Percentiles rank a stretch among this genome's conserved stretches.
Conservation (phyloP, 64 coral and sea anemone genomes). For the Stichodactyla helianthus region DNA sequence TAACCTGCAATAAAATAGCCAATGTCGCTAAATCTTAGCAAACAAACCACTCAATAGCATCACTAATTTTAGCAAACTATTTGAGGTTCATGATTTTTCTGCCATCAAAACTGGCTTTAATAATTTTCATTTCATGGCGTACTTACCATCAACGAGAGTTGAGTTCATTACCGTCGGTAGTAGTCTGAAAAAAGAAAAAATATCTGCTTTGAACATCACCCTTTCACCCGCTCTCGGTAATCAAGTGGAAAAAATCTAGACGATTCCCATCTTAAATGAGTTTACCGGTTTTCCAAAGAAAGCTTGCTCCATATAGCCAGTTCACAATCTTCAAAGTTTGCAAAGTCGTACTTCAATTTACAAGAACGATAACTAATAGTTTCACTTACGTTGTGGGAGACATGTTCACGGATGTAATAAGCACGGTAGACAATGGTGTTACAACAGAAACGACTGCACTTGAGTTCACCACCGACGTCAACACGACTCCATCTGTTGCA, state of each 20-base stretch:
- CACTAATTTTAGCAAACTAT: no score
- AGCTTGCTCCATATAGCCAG: no score
- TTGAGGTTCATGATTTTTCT: not conserved
- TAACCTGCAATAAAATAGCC: no score
- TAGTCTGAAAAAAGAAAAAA: not conserved
- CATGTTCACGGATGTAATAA: conserved; percentile 32
- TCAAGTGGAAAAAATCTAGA: no score
- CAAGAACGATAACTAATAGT: not conserved
- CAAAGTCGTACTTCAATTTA: not conserved
- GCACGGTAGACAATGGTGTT: conserved; percentile 24
- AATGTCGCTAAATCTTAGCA: no score
- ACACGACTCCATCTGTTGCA: not conserved
- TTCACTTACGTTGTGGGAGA: conserved; percentile 26
- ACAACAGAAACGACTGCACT: not conserved
- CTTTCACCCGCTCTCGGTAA: not conserved
- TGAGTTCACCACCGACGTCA: not conserved
- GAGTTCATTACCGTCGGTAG: not conserved
- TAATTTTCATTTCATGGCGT: not conserved
- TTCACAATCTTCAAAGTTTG: not conserved
- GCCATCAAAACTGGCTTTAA: not conserved
- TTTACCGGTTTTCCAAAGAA: no score
- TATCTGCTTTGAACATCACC: not conserved
- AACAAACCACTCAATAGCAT: no score
- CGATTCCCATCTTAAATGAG: no score
- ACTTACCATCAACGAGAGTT: conserved; percentile 22